phyloP scores from a whole-genome alignment of 2,888 invertebrate species.

The Cantharis rufa region DNA sequence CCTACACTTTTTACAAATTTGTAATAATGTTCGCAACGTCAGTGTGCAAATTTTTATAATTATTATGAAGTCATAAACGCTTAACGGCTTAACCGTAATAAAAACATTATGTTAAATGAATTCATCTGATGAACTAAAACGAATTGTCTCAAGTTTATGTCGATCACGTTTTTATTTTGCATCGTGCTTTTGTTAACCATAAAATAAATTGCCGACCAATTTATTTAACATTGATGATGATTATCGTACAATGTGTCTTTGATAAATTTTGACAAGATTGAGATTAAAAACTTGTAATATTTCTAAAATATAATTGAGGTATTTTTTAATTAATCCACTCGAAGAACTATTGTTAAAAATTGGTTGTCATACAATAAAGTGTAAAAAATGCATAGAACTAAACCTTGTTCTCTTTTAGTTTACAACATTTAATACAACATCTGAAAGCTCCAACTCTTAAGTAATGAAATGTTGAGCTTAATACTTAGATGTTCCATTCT shows the following conservation, averaged over 20 bases:
- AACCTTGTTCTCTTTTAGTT: slow-evolving; percentile 26
- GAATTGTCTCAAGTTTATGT: slow-evolving; percentile 1
- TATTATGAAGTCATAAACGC: neutral
- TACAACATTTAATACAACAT: slow-evolving; percentile 18
- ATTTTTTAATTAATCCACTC: neutral
- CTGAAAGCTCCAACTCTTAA: slow-evolving; percentile 19
- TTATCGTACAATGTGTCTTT: neutral
- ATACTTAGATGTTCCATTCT: neutral
- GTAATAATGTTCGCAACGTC: neutral
- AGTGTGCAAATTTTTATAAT: neutral
- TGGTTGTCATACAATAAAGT: slow-evolving; percentile 1
- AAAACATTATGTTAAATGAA: neutral
- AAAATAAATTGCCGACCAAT: neutral
- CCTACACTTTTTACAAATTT: neutral
- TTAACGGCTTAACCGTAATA: neutral
- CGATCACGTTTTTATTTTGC: neutral
- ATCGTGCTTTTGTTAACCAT: neutral
- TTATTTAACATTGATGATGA: neutral
- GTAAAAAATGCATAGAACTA: slow-evolving; percentile 14
- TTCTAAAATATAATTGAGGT: neutral
- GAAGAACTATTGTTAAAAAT: neutral
- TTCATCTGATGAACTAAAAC: neutral
- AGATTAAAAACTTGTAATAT: neutral
- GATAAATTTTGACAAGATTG: neutral
- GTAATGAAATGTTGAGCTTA: slow-evolving; percentile 10